Evolutionary conservation across 2,888 invertebrate species (phyloP), one percentile per base, ranked within the genome.

Genomic region (Hedya salicella): DNA sequence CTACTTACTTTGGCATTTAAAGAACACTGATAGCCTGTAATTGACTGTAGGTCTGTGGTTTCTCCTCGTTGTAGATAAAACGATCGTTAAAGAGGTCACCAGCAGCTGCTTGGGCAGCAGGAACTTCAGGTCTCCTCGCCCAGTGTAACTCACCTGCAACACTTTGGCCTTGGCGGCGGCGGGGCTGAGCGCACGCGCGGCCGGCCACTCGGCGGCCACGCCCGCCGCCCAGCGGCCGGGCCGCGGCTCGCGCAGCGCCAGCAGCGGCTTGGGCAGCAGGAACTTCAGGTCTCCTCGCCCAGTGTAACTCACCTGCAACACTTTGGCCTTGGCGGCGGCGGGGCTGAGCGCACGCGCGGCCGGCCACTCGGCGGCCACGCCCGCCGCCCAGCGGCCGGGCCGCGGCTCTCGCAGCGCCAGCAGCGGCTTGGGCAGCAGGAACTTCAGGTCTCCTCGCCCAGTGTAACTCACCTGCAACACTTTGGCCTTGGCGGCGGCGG

Each of bases 351-450:
- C 93, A 64, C 96, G 94, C 0, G 96, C 95, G 71, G 96, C 96
- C n/a, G 95, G 95, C 97, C 98, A 97, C 67, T 97, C 96, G 1
- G 96, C 94, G 77, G 97, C 96, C 11, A 98, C 97, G 90, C 97
- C 94, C 65, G 96, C 95, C 17, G 98, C 95, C 98, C 98, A 98
- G 77, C 98, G 89, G 40, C 74, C 75, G 0, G 98, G 97, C 42
- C 97, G 93, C 3, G 98, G 96, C 78, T 98, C 98, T 3, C 97
- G 91, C 68, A 98, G 93, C 46, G 96, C 96, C 68, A 98, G 88
- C 57, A 98, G 96, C 9, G 98, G 98, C 86, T 98, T 97, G 4
- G 98, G 98, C 77, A 99, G 90, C 76, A 98, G 90, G 92, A 97
- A 97, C 91, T 98, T 97, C 40, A 96, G 95, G 83, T 91, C 30